Evolutionary conservation across 1,140 invertebrate genomes (phyloP), one percentile per base, ranked within the genome.

Genomic region (Augochlora pura): DNA sequence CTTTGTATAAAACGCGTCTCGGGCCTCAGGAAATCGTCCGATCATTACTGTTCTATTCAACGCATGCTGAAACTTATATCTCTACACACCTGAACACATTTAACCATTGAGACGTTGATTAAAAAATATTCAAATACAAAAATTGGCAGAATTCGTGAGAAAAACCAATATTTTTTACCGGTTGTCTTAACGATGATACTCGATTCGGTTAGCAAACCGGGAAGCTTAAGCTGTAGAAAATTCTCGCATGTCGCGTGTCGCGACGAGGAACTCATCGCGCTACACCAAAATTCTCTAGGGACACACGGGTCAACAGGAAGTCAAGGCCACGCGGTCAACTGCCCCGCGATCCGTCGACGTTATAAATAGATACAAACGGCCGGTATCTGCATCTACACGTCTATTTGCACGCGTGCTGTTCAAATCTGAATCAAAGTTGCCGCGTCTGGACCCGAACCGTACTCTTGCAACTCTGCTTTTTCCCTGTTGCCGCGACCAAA

Each of bases 321-420:
- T 91, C 90, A 91, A 91, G 90, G 89, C 88, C 90, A 89, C 85
- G 85, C 90, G 90, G 90, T 91, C 90, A 90, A 88, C 90, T 88
- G 88, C 90, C 90, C 78, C 80, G 78, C 85, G 69, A 87, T 82
- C 74, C 81, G 87, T 77, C 86, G 81, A 65, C 83, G 82, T 89
- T 86, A 91, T 90, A 90, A 90, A 90, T 90, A 90, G 89, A 87
- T 87, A 85, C 86, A 38, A 68, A 80, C 80, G 67, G 49, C 66
- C 85, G 74, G 84, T 85, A 83, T 86, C 85, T 84, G 74, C 77
- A 83, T 86, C 85, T 81, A 77, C 77, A 25, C 79, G 80, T 83
- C 81, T 83, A 86, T 84, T 83, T 77, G 85, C 81, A 84, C 68
- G 78, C 85, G 64, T 77, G 63, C 74, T 82, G 74, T 68, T 52